Base-by-base conservation (phyloP, 2,113 vertebrate species). In the Ornithorhynchus anatinus region DNA sequence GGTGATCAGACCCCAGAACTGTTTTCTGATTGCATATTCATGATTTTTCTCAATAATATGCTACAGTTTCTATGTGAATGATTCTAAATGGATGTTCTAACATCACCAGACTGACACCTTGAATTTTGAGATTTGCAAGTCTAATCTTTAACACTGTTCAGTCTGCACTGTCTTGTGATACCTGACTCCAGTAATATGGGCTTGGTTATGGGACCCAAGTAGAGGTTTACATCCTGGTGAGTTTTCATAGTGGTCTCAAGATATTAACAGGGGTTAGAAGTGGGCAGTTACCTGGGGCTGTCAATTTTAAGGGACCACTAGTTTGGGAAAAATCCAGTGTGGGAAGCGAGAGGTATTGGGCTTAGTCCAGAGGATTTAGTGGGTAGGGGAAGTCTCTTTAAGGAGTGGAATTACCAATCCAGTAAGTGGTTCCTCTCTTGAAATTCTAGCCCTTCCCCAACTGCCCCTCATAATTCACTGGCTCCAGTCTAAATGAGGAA, bases 1-100 rank as follows among this genome's bases (percentile, higher is more conserved):
- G 85, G 84, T 77, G 84, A 87, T 93, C 88, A 86, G 73, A 15
- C 74, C 85, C 51, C 75, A 61, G 85, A 89, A 88, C 80, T 69
- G 81, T 87, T 88, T 91, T 89, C 87, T 84, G 63, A 87, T 91
- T 91, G 88, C 88, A 92, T 92, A 91, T 93, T 93, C 92, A 93
- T 93, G 82, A 91, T 81, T 84, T 39, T n/a, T 84, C 58, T 80
- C 68, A 86, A 64, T 84, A 88, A 86, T 85, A 81, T 63, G 61
- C 80, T 80, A 60, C 64, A 88, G 88, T 87, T 87, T 78, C 77
- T 79, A 37, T 70, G 72, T 82, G 82, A 91, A 80, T 77, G 90
- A 81, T 82, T 91, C 83, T 84, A 86, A 89, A 81, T 3, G 36
- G 77, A 82, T 88, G 72, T 86, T 90, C 90, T 86, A 91, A 79